phyloP scores from a whole-genome alignment of 2,888 invertebrate species.

The Philhelius pedissequus region DNA sequence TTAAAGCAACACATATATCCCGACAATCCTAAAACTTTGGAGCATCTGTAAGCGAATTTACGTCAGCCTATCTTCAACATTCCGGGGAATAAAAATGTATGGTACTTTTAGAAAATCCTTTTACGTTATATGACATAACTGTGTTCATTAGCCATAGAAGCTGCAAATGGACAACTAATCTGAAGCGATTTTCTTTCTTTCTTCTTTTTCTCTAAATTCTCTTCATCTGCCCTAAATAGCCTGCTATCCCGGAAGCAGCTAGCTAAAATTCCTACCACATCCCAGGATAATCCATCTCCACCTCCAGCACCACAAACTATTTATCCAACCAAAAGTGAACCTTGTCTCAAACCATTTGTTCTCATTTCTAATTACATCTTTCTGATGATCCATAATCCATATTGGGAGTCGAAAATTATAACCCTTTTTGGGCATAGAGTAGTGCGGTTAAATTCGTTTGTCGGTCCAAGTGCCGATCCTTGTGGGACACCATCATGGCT shows the following conservation, averaged over 20 bases:
- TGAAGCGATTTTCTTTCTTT: no score
- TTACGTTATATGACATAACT: background rate
- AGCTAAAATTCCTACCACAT: constrained; percentile 20
- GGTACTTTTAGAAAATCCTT: background rate
- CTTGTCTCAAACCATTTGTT: constrained; percentile 43
- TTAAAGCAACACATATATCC: no score
- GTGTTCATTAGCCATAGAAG: background rate
- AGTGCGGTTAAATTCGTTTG: constrained; percentile 39
- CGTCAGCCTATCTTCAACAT: no score
- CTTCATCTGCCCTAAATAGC: constrained; percentile 22
- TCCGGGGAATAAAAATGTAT: no score
- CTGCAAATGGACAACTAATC: background rate
- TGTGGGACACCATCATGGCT: constrained; percentile 45
- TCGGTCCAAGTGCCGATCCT: constrained; percentile 50
- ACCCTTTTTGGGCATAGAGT: constrained; percentile 40
- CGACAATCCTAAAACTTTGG: no score
- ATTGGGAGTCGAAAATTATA: constrained; percentile 62
- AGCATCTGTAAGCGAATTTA: no score
- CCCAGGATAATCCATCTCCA: constrained; percentile 37
- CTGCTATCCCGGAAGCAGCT: constrained; percentile 56
- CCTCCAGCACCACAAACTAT: background rate
- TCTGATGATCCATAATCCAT: constrained; percentile 58
- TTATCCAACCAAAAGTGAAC: constrained; percentile 2
- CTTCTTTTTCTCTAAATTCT: background rate
- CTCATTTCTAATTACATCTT: constrained; percentile 60